Percentiles rank a stretch among this genome's conserved stretches.
phyloP scores from a whole-genome alignment of 2,113 vertebrate genomes.

The Okapia johnstoni region DNA sequence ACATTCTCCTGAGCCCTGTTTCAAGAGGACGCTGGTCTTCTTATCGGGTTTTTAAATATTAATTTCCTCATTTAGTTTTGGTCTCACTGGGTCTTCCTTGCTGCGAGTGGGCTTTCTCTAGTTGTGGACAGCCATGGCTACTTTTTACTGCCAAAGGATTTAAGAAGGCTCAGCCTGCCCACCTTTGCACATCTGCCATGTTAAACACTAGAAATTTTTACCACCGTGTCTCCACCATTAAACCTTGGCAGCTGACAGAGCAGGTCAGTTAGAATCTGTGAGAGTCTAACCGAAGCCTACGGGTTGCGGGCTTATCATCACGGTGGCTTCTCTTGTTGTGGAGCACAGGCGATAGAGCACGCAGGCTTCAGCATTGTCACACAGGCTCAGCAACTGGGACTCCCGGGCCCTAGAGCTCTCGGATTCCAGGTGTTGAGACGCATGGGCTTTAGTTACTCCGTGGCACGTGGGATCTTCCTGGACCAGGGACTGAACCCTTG shows the following conservation, averaged over 20 bases:
- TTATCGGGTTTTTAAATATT: not conserved
- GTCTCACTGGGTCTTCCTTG: not conserved
- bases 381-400: not conserved
- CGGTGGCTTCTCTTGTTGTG: not conserved
- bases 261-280: not conserved
- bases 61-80: not conserved
- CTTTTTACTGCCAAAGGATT: fast-evolving
- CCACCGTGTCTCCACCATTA: constrained; percentile 11
- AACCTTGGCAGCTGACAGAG: constrained; percentile 14
- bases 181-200: constrained; percentile 14
- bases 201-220: constrained; percentile 57
- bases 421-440: not conserved
- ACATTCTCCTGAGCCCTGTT: not conserved
- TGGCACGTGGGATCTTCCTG: not conserved
- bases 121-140: not conserved
- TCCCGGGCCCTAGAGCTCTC: not conserved
- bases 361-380: not conserved
- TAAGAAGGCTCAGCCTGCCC: not conserved
- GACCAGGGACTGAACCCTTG: not conserved
- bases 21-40: constrained; percentile 41
- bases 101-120: not conserved
- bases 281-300: not conserved
- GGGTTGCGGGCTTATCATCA: fast-evolving
- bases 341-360: not conserved
- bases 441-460: not conserved